Conservation (phyloP, 1,140 invertebrate species). For the Pogonus chalceus region DNA sequence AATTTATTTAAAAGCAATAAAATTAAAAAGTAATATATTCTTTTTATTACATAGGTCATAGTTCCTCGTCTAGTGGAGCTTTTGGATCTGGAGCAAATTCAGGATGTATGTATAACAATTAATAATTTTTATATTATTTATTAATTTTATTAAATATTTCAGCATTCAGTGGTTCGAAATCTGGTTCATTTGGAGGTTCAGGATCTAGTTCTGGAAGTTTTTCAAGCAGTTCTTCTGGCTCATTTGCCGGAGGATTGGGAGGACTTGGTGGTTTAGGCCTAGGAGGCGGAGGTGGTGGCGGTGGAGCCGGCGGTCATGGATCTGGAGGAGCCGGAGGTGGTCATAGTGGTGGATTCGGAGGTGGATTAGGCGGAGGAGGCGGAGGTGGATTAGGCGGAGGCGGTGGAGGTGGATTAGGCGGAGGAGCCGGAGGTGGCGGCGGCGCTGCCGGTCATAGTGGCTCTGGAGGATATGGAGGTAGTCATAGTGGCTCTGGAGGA, state of each 20-base stretch:
- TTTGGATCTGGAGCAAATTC: not conserved
- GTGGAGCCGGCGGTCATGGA: not conserved
- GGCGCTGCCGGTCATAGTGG: slow-evolving; percentile 12
- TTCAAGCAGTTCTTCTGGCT: not conserved
- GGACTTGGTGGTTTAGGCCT: not conserved
- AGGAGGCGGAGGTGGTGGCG: not conserved
- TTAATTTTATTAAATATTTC: not conserved
- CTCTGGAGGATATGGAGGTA: slow-evolving; percentile 12
- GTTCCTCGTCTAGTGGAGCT: not conserved
- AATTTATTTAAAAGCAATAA: no score
- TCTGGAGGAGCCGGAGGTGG: not conserved
- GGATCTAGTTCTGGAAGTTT: slow-evolving; percentile 1
- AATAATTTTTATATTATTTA: slow-evolving; percentile 1
- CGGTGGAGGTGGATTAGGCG: slow-evolving; percentile 7
- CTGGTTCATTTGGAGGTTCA: not conserved
- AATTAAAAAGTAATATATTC: no score
- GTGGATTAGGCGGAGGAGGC: not conserved
- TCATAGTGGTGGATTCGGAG: not conserved
- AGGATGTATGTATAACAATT: not conserved
- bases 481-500: slow-evolving; percentile 21
- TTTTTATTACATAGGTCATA: not conserved
- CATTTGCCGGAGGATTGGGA: not conserved
- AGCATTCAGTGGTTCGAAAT: not conserved
- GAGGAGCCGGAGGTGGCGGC: slow-evolving; percentile 10
- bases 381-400: slow-evolving; percentile 8